These are phyloP conservation scores for Uloborus plumipes DNA, from an alignment of 2,888 invertebrate species.

Conservation along the genomic window DNA sequence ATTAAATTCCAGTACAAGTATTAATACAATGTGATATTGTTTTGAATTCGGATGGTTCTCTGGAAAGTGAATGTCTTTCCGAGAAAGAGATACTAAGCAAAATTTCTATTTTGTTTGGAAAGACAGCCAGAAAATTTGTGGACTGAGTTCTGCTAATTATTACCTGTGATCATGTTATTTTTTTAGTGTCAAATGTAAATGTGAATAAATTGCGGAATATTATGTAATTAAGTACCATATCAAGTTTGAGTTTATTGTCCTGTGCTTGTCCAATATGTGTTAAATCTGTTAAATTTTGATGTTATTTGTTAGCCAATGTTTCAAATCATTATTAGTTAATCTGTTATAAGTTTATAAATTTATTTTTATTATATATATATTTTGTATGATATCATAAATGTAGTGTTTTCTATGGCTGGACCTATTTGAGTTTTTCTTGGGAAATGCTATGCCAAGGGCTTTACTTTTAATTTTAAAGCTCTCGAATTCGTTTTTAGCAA, in stretches of 20 bases:
- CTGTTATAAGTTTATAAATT: conserved; percentile 51
- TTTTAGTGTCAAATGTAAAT: neutral
- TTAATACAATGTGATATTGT: no score
- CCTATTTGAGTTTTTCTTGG: neutral
- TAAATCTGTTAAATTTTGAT: conserved; percentile 57
- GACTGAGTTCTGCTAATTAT: conserved; percentile 1
- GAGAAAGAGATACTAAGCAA: no score
- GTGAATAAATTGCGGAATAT: conserved; percentile 1
- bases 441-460: neutral
- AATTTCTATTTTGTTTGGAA: no score
- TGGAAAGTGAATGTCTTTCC: no score
- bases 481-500: no score
- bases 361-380: conserved; percentile 46
- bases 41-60: no score
- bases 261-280: conserved; percentile 24
- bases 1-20: no score
- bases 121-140: no score
- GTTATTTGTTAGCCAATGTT: conserved; percentile 58
- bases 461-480: neutral
- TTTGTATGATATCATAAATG: neutral
- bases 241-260: conserved; percentile 14
- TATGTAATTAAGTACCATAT: conserved; percentile 1
- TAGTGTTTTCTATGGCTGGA: neutral
- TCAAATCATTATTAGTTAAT: conserved; percentile 37
- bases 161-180: conserved; percentile 51